A percentile compares a stretch with the other conserved stretches of the same genome.
Evolutionary conservation across 2,888 invertebrate genomes (phyloP).

Genomic region (Nephrotoma guestfalica): DNA sequence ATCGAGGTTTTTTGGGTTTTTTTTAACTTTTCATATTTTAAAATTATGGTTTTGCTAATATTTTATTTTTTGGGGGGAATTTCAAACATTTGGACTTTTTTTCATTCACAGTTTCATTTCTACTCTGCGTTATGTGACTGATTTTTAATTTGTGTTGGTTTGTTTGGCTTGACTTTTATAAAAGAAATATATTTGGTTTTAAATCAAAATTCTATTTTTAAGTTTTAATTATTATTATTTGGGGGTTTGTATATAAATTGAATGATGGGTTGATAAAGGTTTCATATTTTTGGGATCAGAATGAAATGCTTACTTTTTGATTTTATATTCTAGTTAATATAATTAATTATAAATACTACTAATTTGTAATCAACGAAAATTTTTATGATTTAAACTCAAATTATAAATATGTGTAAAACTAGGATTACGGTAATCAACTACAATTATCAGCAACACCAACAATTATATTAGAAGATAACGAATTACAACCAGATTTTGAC

Average conservation of each 20-base stretch:
- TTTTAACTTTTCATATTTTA: neutral
- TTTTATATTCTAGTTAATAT: neutral
- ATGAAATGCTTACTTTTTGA: neutral
- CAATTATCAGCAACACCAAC: neutral
- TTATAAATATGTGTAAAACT: neutral
- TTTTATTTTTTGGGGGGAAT: neutral
- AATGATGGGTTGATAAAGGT: neutral
- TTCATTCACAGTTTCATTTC: conserved; percentile 1
- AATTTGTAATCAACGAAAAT: neutral
- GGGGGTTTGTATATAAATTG: neutral
- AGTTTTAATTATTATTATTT: neutral
- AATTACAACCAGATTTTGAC: neutral
- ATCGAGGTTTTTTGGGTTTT: neutral
- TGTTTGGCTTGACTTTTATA: neutral
- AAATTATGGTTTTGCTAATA: neutral
- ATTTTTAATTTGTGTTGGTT: conserved; percentile 1
- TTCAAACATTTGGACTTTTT: neutral
- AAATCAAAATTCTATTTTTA: neutral
- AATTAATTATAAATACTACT: neutral
- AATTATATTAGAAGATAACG: neutral
- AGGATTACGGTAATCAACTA: neutral
- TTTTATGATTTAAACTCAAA: neutral
- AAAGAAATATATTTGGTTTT: neutral
- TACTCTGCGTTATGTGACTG: conserved; percentile 4
- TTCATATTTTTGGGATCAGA: neutral